Evolutionary conservation across 2,797 vertebrate genomes (phyloP).

Genomic region (Dicrostonyx torquatus): DNA sequence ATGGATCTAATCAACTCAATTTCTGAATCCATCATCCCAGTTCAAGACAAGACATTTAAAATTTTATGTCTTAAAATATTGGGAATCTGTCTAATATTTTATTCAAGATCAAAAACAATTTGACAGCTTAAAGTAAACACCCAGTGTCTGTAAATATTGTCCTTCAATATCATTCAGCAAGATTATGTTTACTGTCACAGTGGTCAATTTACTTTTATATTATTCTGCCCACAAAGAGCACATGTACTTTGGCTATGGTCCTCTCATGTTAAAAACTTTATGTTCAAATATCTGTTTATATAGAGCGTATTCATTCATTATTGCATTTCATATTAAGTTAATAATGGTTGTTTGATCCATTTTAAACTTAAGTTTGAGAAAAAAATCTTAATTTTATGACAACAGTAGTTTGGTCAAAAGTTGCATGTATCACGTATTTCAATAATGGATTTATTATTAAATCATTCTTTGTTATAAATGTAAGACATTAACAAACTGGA

Average conservation of each 20-base stretch:
- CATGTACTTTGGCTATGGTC: background rate
- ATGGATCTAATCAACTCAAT: background rate
- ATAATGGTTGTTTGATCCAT: slow-evolving; percentile 1
- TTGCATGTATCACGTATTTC: background rate
- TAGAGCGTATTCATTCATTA: background rate
- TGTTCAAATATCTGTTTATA: slow-evolving; percentile 21
- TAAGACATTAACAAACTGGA: background rate
- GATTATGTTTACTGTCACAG: slow-evolving; percentile 9
- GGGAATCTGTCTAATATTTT: slow-evolving; percentile 9
- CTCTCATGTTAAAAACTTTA: background rate
- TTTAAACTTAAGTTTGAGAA: background rate
- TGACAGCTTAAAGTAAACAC: slow-evolving; percentile 58
- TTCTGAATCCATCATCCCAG: background rate
- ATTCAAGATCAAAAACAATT: slow-evolving; percentile 50
- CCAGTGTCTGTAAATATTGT: slow-evolving; percentile 27
- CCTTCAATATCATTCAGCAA: slow-evolving; percentile 39
- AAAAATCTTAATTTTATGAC: slow-evolving; percentile 22
- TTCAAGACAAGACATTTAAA: background rate
- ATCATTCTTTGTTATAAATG: background rate
- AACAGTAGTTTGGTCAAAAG: background rate
- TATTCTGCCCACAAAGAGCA: background rate
- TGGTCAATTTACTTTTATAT: background rate
- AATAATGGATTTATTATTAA: slow-evolving; percentile 7
- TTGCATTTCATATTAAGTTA: background rate
- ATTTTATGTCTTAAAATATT: slow-evolving; percentile 22